These are phyloP conservation scores for Aquatica leii DNA, from an alignment of 2,888 invertebrate species.

Conservation along the genomic window DNA sequence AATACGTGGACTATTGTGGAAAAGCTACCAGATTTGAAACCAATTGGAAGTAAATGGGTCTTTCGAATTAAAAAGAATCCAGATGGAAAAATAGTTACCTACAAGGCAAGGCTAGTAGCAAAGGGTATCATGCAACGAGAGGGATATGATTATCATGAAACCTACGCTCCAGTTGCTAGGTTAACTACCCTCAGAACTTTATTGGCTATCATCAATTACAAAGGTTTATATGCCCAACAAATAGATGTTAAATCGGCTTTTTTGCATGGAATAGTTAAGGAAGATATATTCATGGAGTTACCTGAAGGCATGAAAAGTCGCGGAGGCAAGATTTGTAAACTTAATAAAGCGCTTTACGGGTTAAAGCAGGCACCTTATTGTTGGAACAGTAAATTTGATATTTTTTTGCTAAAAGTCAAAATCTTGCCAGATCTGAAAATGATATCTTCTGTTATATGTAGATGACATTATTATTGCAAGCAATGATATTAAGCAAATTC, in stretches of 20 bases:
- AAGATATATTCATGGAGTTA: background rate
- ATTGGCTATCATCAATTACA: background rate
- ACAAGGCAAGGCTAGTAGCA: background rate
- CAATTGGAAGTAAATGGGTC: background rate
- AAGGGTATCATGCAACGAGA: background rate
- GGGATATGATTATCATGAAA: background rate
- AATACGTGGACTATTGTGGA: background rate
- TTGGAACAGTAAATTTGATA: background rate
- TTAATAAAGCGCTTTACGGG: constrained; percentile 5
- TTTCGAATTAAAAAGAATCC: background rate
- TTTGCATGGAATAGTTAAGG: background rate
- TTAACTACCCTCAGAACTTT: background rate
- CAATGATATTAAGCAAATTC: background rate
- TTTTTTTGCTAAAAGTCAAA: background rate
- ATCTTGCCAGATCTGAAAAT: background rate
- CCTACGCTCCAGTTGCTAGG: background rate
- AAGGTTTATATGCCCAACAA: background rate
- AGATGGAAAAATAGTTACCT: background rate
- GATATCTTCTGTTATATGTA: background rate
- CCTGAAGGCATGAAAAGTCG: background rate
- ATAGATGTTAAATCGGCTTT: constrained; percentile 3
- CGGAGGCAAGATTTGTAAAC: background rate
- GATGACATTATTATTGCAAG: background rate
- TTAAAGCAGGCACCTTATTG: background rate
- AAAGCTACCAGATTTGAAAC: background rate